Conservation (phyloP, 2,797 vertebrate species). For the Eupleurogrammus muticus region DNA sequence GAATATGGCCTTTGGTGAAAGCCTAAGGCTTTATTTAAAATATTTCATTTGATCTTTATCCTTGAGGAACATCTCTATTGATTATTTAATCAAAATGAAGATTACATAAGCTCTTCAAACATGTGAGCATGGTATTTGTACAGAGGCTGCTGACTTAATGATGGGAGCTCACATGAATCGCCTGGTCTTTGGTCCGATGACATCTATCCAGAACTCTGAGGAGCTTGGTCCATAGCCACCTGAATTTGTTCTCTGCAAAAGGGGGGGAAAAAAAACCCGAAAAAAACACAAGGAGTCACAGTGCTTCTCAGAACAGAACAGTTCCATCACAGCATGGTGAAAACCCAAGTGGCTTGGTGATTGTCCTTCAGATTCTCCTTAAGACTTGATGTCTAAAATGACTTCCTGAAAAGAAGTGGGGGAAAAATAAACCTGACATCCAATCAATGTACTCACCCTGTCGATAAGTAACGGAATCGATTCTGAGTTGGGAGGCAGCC, state of each 20-base stretch:
- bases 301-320: background rate
- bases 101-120: background rate
- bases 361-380: background rate
- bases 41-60: background rate
- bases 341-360: background rate
- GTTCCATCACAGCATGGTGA: background rate
- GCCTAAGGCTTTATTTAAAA: background rate
- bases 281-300: too few species aligned
- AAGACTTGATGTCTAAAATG: background rate
- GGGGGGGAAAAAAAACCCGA: too few species aligned
- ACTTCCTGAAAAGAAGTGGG: background rate
- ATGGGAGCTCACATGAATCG: conserved; percentile 85
- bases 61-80: background rate
- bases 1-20: background rate
- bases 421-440: background rate
- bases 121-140: background rate
- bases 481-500: conserved; percentile 63
- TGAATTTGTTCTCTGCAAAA: conserved; percentile 70
- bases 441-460: conserved; percentile 77
- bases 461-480: conserved; percentile 84
- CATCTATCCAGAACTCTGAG: conserved; percentile 87
- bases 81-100: background rate
- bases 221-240: conserved; percentile 58
- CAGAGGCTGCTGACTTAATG: background rate
- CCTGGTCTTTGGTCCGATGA: conserved; percentile 77